phyloP scores from a whole-genome alignment of 2,888 invertebrate genomes.

The Pterostichus madidus region DNA sequence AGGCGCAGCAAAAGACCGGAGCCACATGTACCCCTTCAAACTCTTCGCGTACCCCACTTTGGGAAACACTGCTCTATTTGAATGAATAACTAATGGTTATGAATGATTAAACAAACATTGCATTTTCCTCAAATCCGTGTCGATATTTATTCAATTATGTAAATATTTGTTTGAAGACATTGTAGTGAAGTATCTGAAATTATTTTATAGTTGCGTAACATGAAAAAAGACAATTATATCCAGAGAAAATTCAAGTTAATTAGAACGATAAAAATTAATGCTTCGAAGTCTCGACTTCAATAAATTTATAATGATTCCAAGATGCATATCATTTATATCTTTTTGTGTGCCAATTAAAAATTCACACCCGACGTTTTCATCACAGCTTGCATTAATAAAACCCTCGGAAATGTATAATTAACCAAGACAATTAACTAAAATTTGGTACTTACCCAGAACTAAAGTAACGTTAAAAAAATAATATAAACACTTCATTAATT shows the following conservation, averaged over 20 bases:
- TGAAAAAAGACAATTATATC: background rate
- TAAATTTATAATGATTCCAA: conserved; percentile 18
- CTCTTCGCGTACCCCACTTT: no score
- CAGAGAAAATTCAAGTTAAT: conserved; percentile 26
- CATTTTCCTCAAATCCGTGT: background rate
- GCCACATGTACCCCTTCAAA: no score
- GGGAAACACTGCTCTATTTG: no score
- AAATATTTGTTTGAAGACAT: conserved; percentile 23
- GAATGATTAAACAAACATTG: conserved; percentile 20
- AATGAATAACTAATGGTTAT: conserved; percentile 1
- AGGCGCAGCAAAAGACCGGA: no score
- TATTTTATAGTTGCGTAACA: background rate
- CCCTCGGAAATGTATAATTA: conserved; percentile 13
- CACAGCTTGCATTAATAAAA: conserved; percentile 18
- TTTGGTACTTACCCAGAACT: background rate
- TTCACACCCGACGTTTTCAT: conserved; percentile 13
- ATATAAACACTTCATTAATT: background rate
- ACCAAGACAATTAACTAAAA: background rate
- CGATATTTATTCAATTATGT: background rate
- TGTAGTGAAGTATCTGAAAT: conserved; percentile 2
- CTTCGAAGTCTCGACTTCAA: conserved; percentile 7
- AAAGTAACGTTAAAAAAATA: background rate
- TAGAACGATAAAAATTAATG: conserved; percentile 38
- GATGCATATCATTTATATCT: conserved; percentile 19
- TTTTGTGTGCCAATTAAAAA: conserved; percentile 39